These are phyloP conservation scores for Solenopsis invicta DNA, from an alignment of 1,140 invertebrate species.

Conservation along the genomic window DNA sequence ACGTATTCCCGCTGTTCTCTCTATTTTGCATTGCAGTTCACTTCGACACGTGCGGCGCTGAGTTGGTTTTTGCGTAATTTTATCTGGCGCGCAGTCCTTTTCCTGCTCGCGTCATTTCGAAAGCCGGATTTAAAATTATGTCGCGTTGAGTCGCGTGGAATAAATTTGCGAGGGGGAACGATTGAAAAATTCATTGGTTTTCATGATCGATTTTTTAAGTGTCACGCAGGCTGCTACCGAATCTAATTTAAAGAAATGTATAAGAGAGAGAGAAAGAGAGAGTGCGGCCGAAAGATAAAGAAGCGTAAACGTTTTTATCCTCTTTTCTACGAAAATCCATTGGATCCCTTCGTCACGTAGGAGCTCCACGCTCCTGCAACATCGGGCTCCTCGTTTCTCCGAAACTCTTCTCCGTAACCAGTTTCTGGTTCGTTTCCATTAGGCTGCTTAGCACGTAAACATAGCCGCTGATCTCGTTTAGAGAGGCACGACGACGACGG, in stretches of 20 bases:
- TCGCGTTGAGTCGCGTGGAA: not conserved
- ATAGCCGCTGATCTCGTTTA: conserved; percentile 80
- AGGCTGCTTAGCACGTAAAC: conserved; percentile 84
- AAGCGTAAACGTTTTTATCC: conserved; percentile 30
- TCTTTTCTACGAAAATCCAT: conserved; percentile 50
- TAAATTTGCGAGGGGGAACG: not conserved
- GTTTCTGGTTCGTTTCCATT: conserved; percentile 81
- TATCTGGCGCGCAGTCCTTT: not conserved
- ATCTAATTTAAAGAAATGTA: conserved; percentile 4
- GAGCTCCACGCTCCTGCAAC: conserved; percentile 18
- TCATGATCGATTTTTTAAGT: conserved; percentile 5
- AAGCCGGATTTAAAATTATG: not conserved
- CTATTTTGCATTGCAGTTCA: conserved; percentile 22
- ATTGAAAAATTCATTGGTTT: conserved; percentile 37
- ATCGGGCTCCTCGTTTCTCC: conserved; percentile 71
- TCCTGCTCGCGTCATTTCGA: not conserved
- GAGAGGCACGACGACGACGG: conserved; percentile 51
- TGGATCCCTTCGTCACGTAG: conserved; percentile 52
- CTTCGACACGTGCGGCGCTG: conserved; percentile 1
- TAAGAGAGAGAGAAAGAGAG: not conserved
- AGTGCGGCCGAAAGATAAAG: not conserved
- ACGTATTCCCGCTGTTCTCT: not conserved
- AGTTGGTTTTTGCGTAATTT: conserved; percentile 28
- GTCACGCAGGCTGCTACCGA: not conserved
- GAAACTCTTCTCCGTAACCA: conserved; percentile 76